Evolutionary conservation across 2,113 vertebrate species (phyloP).

Genomic region (Chionodraco myersi): DNA sequence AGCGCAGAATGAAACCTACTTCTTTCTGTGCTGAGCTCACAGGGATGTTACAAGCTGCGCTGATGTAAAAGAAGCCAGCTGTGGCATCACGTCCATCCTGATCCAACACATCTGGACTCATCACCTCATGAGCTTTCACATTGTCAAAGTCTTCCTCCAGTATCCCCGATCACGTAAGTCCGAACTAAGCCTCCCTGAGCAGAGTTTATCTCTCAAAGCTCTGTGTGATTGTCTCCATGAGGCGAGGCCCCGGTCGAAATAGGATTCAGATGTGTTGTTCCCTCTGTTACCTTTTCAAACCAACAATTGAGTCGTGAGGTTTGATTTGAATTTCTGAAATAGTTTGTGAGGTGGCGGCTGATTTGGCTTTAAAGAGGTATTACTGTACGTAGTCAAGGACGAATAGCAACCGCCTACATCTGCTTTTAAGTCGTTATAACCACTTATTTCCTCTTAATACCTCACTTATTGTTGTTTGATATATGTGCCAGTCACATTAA

Average conservation of each 20-base stretch:
- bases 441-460: neutral
- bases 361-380: slow-evolving; percentile 21
- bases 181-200: slow-evolving; percentile 63
- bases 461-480: neutral
- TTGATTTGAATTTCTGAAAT: slow-evolving; percentile 49
- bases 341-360: slow-evolving; percentile 43
- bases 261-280: slow-evolving; percentile 71
- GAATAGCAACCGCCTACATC: neutral
- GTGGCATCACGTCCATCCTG: slow-evolving; percentile 47
- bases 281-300: slow-evolving; percentile 22
- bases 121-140: slow-evolving; percentile 57
- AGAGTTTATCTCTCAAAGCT: slow-evolving; percentile 69
- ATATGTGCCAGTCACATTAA: slow-evolving; percentile 5
- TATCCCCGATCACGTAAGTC: slow-evolving; percentile 61
- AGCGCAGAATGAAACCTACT: neutral
- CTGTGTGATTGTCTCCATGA: slow-evolving; percentile 71
- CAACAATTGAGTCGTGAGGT: slow-evolving; percentile 22
- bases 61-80: slow-evolving; percentile 52
- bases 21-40: slow-evolving; percentile 6
- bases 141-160: slow-evolving; percentile 61
- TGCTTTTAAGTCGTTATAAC: slow-evolving; percentile 11
- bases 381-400: slow-evolving; percentile 18
- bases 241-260: slow-evolving; percentile 46
- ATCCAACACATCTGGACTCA: slow-evolving; percentile 70
- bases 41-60: neutral